phyloP scores from a whole-genome alignment of 2,888 invertebrate species.

The Perizoma flavofasciatum region DNA sequence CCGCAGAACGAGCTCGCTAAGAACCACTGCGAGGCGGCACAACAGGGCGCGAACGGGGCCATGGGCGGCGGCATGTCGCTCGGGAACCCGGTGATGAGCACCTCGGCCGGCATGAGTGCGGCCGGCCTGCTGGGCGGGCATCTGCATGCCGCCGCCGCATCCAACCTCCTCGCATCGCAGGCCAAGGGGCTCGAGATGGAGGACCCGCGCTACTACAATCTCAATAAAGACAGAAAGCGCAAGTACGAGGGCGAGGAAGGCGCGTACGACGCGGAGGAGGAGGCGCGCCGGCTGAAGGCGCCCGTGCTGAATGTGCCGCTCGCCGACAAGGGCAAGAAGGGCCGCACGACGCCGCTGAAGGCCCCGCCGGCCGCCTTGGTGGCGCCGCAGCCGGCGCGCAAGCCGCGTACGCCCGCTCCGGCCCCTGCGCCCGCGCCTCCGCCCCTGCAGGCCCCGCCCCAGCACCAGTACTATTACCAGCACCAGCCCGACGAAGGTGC shows the following conservation, averaged over 20 bases:
- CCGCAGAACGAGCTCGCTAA: slow-evolving; percentile 69
- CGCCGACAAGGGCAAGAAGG: slow-evolving; percentile 76
- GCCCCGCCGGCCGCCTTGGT: slow-evolving; percentile 71
- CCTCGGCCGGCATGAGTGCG: slow-evolving; percentile 64
- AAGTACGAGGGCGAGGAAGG: slow-evolving; percentile 87
- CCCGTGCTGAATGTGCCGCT: slow-evolving; percentile 80
- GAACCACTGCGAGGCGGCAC: slow-evolving; percentile 67
- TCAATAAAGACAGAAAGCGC: slow-evolving; percentile 88
- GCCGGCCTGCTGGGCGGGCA: slow-evolving; percentile 69
- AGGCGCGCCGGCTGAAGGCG: slow-evolving; percentile 77
- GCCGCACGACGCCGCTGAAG: slow-evolving; percentile 61
- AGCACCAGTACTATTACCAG: slow-evolving; percentile 83
- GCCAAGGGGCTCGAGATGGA: slow-evolving; percentile 83
- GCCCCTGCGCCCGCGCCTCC: slow-evolving; percentile 76
- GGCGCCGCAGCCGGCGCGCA: slow-evolving; percentile 75
- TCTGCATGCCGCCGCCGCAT: slow-evolving; percentile 66
- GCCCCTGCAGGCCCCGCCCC: slow-evolving; percentile 74
- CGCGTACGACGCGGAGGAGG: slow-evolving; percentile 84
- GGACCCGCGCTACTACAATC: slow-evolving; percentile 88
- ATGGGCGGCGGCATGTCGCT: slow-evolving; percentile 72
- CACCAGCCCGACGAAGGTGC: slow-evolving; percentile 84
- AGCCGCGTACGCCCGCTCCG: slow-evolving; percentile 75
- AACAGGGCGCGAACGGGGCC: slow-evolving; percentile 74
- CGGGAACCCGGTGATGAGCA: slow-evolving; percentile 66
- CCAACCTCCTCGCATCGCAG: slow-evolving; percentile 62